Base-by-base conservation (phyloP, 2,888 invertebrate genomes). In the Alentia gelatinosa region DNA sequence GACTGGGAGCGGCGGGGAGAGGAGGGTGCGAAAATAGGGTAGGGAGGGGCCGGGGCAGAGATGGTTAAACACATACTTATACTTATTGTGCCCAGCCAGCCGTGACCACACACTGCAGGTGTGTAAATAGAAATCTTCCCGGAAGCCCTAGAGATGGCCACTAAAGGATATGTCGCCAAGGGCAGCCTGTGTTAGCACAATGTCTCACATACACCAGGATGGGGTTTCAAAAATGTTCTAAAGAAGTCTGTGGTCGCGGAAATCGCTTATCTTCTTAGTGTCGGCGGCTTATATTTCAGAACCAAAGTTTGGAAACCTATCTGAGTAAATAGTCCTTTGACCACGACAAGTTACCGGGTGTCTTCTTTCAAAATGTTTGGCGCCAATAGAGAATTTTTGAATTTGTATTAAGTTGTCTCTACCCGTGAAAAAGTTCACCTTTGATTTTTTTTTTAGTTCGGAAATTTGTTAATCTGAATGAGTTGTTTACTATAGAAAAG, bases 61-160 rank as follows among this genome's bases (percentile, higher is more conserved):
- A n/a, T 47, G 86, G 42, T 47, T 42, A 47, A 86, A 47, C 33
- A 47, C 35, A 86, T 86, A 42, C 86, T 30, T 86, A 33, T 86
- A 47, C 47, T 42, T 86, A 47, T 30, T 26, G 26, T 86, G 42
- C 19, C 30, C 42, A 42, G 4, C 47, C 47, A 86, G 47, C 15
- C 86, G 47, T 86, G 47, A n/a, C 42, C 86, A 12, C 40, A 4
- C 15, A 12, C 7, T 42, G 42, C 86, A 86, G 86, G 86, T 86
- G 86, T 86, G 86, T 86, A 86, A 86, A 86, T 86, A 86, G 42
- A 86, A 47, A 23, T 86, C 30, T 86, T 47, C 86, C 86, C 86
- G 86, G 86, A 86, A 86, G 86, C 47, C 1, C 5, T 4, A 15
- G 47, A 30, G 40, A 42, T 86, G 50, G 30, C 33, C 86, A 30